Base-by-base conservation (phyloP, 2,888 invertebrate species). In the Charanyca ferruginea region DNA sequence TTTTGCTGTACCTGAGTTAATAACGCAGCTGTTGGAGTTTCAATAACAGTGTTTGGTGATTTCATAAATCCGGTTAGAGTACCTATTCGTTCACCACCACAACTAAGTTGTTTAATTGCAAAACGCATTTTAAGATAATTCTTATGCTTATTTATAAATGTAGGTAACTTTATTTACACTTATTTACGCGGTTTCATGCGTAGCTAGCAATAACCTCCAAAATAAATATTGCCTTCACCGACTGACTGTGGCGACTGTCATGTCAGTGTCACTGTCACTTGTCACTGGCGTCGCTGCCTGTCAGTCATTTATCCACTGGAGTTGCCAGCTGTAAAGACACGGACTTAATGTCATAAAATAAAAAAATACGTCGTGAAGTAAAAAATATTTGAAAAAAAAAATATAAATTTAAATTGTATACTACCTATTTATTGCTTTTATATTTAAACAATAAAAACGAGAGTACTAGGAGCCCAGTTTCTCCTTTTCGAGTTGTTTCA, bases 1-100 rank as follows among this genome's bases (percentile, higher is more conserved):
- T 64, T 58, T 45, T 22, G 23, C 13, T 8, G 63, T 93, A 97
- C 97, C 96, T 97, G 97, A 8, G 98, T 98, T 71, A 98, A 97
- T 66, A 98, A 92, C 84, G 98, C 96, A 35, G 97, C 95, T 55
- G 97, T 90, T 0, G 98, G 98, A 25, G 98, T 98, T 91, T 97
- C 97, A 53, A 97, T 96, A 51, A 87, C 85, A 41, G 95, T 85
- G 58, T 94, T 94, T 0, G 96, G 96, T 54, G 96, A 94, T 82
- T 96, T 96, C 28, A 95, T 89, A 63, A 98, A 95, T 72, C 96
- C 96, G 0, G 95, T 93, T 23, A 98, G 83, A n/a, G 85, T 88
- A 16, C 98, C 98, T 57, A 97, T 87, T 28, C 98, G 96, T 28
- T 97, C 97, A 45, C 96, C 93, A 71, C 96, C 96, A 89, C 95